phyloP scores from a whole-genome alignment of 2,888 invertebrate genomes.

The Cephus spinipes region DNA sequence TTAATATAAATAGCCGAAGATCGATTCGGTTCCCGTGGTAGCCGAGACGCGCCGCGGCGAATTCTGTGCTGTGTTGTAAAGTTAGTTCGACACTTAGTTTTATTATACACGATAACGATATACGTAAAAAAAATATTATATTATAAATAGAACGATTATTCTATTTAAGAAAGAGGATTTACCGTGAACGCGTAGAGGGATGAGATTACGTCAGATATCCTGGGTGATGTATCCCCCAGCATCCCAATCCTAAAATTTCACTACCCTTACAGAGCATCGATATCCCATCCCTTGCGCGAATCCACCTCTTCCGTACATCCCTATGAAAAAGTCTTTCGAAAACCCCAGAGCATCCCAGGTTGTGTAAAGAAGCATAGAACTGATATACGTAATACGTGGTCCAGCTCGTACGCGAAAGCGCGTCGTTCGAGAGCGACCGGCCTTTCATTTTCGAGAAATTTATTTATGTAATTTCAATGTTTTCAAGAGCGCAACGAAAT shows the following conservation, averaged over 20 bases:
- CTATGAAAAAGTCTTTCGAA: neutral
- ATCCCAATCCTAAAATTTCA: constrained; percentile 5
- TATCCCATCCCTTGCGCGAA: neutral
- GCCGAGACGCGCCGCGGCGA: constrained; percentile 56
- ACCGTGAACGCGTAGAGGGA: constrained; percentile 7
- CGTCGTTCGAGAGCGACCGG: constrained; percentile 49
- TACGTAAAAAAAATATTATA: constrained; percentile 60
- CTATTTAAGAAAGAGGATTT: constrained; percentile 34
- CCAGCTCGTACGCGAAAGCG: constrained; percentile 46
- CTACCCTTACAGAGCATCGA: neutral
- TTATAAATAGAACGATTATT: constrained; percentile 38
- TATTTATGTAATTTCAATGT: constrained; percentile 59
- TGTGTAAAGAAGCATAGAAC: constrained; percentile 40
- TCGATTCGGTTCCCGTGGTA: constrained; percentile 10
- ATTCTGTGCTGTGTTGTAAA: constrained; percentile 66
- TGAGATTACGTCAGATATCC: constrained; percentile 6
- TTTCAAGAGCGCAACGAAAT: constrained; percentile 52
- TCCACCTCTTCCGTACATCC: neutral
- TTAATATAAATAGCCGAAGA: neutral
- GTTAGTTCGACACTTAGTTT: constrained; percentile 64
- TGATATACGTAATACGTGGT: constrained; percentile 65
- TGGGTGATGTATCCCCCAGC: constrained; percentile 12
- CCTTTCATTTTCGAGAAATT: constrained; percentile 62
- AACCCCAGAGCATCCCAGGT: constrained; percentile 13
- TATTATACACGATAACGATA: constrained; percentile 55